A percentile compares a stretch with the other conserved stretches of the same genome.
phyloP scores from a whole-genome alignment of 2,888 invertebrate species.

The Leistus spinibarbis region DNA sequence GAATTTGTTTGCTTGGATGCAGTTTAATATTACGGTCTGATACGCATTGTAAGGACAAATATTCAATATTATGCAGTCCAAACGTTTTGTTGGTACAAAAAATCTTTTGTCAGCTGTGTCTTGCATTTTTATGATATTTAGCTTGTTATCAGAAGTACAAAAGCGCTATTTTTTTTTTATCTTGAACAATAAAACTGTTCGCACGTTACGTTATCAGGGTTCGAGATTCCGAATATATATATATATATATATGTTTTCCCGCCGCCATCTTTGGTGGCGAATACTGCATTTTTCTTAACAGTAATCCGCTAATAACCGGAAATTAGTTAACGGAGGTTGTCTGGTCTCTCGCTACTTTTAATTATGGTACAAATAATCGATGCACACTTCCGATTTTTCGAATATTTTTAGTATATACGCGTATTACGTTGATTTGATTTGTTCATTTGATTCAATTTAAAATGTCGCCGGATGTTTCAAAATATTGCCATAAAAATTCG shows the following conservation, averaged over 20 bases:
- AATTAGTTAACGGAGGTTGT: conserved; percentile 29
- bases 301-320: conserved; percentile 34
- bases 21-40: conserved; percentile 18
- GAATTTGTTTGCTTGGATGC: conserved; percentile 23
- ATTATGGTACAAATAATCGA: conserved; percentile 27
- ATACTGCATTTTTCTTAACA: conserved; percentile 25
- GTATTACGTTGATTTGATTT: background rate
- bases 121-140: no score
- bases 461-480: no score
- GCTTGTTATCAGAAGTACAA: no score
- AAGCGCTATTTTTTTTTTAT: no score
- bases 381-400: conserved; percentile 2
- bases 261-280: no score
- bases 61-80: conserved; percentile 12
- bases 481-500: no score
- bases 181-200: no score
- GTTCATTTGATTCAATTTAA: no score
- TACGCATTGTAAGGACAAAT: conserved; percentile 18
- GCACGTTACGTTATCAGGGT: no score
- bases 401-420: background rate
- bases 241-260: no score
- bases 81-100: background rate
- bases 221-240: no score
- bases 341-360: conserved; percentile 30
- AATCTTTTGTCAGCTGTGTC: no score